These are phyloP conservation scores for Megathymus violae DNA, from an alignment of 1,140 invertebrate genomes.

Conservation along the genomic window DNA sequence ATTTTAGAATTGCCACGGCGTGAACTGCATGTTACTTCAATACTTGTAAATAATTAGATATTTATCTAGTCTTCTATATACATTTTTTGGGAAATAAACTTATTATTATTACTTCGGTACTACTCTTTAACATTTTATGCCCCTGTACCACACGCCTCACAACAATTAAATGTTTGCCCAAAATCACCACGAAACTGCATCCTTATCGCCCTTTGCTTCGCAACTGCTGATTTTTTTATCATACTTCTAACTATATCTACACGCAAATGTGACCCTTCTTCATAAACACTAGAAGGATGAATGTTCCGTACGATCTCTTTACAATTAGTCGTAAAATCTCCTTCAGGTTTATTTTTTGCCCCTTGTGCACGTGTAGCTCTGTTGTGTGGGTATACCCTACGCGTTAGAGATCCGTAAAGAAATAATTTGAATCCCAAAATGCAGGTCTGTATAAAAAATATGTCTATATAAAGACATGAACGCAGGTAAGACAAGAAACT, in stretches of 20 bases:
- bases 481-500: too few species aligned
- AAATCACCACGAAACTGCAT: conserved; percentile 47
- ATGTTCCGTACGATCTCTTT: conserved; percentile 18
- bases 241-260: conserved; percentile 24
- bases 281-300: not conserved
- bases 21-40: too few species aligned
- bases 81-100: too few species aligned
- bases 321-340: conserved; percentile 48
- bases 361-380: conserved; percentile 32
- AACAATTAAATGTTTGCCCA: conserved; percentile 41
- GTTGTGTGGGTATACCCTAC: conserved; percentile 39
- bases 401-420: conserved; percentile 10
- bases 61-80: not conserved
- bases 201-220: conserved; percentile 38
- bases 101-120: too few species aligned
- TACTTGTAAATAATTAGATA: too few species aligned
- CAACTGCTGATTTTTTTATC: conserved; percentile 49
- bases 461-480: too few species aligned
- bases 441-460: too few species aligned
- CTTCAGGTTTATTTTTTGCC: conserved; percentile 41
- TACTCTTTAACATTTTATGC: too few species aligned
- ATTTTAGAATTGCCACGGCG: too few species aligned
- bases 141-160: not conserved
- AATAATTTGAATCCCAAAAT: not conserved
- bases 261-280: conserved; percentile 17